These are phyloP conservation scores for Colistium nudipinnis DNA, from an alignment of 2,113 vertebrate species.

Conservation along the genomic window DNA sequence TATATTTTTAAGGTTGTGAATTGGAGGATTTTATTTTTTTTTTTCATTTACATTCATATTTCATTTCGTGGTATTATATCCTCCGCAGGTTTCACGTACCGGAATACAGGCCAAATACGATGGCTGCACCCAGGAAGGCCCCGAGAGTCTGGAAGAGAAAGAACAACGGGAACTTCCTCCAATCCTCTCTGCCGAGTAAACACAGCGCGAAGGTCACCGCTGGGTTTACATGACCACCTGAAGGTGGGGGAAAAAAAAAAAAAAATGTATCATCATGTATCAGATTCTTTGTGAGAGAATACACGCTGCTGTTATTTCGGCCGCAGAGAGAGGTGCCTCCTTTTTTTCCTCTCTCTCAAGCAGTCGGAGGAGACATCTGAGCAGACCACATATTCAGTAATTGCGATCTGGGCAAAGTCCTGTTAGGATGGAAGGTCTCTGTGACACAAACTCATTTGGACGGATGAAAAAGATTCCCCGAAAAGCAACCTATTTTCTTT, in stretches of 20 bases:
- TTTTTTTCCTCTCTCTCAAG: not conserved
- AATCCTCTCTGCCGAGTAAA: slow-evolving; percentile 83
- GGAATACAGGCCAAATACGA: slow-evolving; percentile 86
- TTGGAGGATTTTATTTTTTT: too few species aligned
- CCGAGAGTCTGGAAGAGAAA: slow-evolving; percentile 70
- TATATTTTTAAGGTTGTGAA: too few species aligned
- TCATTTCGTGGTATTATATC: not conserved
- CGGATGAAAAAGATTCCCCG: slow-evolving; percentile 62
- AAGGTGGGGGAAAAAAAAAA: slow-evolving; percentile 1
- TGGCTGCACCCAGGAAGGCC: slow-evolving; percentile 87
- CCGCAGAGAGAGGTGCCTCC: not conserved
- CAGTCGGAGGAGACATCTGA: not conserved
- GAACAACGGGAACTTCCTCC: slow-evolving; percentile 56
- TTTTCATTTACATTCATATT: not conserved
- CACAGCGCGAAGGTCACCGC: slow-evolving; percentile 86
- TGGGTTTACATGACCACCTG: slow-evolving; percentile 90
- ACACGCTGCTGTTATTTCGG: not conserved
- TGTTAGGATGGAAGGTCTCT: slow-evolving; percentile 48
- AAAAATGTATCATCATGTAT: not conserved
- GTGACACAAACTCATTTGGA: slow-evolving; percentile 65
- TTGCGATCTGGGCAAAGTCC: slow-evolving; percentile 43
- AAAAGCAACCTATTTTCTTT: slow-evolving; percentile 25
- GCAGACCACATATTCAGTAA: slow-evolving; percentile 12
- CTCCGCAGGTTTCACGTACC: slow-evolving; percentile 75
- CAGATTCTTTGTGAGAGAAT: not conserved